Conservation (phyloP, 2,888 invertebrate genomes). For the Nyleta sp. region DNA sequence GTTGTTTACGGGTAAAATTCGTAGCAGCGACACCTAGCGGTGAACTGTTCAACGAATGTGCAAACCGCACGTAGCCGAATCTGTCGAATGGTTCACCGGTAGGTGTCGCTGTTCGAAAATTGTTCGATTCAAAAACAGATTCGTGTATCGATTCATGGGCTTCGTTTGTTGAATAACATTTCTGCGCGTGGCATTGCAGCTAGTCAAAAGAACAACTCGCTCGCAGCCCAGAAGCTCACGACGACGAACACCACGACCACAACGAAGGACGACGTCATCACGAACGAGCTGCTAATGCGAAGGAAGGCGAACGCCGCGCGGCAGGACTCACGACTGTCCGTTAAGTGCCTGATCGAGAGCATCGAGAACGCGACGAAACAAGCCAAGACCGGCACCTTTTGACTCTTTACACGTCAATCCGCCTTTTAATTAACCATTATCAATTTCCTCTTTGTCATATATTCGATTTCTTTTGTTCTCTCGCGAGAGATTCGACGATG, state of each 20-base stretch:
- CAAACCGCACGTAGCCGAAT: too few species aligned
- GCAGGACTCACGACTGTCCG: slow-evolving; percentile 92
- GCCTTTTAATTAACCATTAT: neutral
- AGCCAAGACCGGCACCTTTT: slow-evolving; percentile 84
- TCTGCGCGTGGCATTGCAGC: slow-evolving; percentile 77
- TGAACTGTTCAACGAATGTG: too few species aligned
- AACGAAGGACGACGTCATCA: slow-evolving; percentile 35
- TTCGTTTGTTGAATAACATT: too few species aligned
- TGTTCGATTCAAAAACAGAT: too few species aligned
- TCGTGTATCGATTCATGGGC: too few species aligned
- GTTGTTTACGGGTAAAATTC: too few species aligned
- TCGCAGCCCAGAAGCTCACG: slow-evolving; percentile 76
- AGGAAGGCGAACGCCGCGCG: slow-evolving; percentile 84
- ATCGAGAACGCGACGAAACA: slow-evolving; percentile 94
- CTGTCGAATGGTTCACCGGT: too few species aligned
- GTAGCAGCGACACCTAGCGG: too few species aligned
- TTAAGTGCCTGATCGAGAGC: slow-evolving; percentile 95
- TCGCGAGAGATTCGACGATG: slow-evolving; percentile 4
- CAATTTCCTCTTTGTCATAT: neutral
- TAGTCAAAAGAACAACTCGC: slow-evolving; percentile 76
- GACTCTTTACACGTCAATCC: neutral
- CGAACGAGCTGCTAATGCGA: slow-evolving; percentile 85
- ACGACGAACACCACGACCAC: slow-evolving; percentile 81
- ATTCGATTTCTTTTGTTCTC: too few species aligned
- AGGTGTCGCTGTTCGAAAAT: too few species aligned